Conservation (phyloP, 2,888 invertebrate species). For the Deilephila elpenor region DNA sequence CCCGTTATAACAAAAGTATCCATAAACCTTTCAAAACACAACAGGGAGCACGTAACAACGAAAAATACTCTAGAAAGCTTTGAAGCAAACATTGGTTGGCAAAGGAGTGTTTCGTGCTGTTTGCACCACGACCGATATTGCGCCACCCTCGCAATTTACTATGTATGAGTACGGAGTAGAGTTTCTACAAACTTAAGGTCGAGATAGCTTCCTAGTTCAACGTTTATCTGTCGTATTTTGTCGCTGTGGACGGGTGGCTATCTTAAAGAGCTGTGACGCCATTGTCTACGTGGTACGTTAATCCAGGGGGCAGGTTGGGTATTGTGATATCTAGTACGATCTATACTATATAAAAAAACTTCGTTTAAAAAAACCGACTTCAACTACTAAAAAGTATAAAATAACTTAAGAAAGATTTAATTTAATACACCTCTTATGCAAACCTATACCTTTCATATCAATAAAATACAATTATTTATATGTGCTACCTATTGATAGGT, state of each 20-base stretch:
- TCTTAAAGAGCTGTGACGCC: background rate
- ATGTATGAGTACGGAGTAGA: constrained; percentile 47
- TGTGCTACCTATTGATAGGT: too few relatives aligned
- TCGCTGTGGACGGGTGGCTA: constrained; percentile 1
- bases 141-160: constrained; percentile 45
- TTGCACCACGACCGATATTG: constrained; percentile 46
- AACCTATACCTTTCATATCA: too few relatives aligned
- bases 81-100: constrained; percentile 39
- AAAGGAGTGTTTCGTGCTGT: constrained; percentile 42
- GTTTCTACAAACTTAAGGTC: constrained; percentile 9
- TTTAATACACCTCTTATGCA: too few relatives aligned
- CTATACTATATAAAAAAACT: too few relatives aligned
- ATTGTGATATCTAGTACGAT: too few relatives aligned
- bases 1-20: constrained; percentile 10
- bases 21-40: constrained; percentile 24
- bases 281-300: background rate
- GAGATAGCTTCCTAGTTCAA: constrained; percentile 5
- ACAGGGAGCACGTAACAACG: constrained; percentile 19
- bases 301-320: too few relatives aligned
- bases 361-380: too few relatives aligned
- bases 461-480: too few relatives aligned
- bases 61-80: constrained; percentile 34
- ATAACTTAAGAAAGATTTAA: too few relatives aligned
- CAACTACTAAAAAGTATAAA: too few relatives aligned
- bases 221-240: constrained; percentile 3